Evolutionary conservation across 2,113 vertebrate species (phyloP).

Genomic region (Apteryx owenii): DNA sequence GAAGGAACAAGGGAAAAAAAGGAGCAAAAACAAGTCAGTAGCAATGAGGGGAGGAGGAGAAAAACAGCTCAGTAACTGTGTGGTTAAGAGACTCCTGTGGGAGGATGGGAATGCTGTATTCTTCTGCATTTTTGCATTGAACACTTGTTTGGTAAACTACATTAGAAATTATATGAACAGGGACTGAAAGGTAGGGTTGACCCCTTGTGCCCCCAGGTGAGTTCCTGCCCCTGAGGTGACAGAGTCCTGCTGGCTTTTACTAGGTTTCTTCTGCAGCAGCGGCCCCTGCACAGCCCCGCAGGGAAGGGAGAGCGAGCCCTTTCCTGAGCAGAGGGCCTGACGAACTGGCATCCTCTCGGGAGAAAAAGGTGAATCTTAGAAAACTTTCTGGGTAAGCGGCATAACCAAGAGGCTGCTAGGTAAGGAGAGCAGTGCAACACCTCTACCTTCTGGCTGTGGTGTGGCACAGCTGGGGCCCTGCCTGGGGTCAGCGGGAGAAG

Average conservation of each 20-base stretch:
- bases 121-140: not conserved
- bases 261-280: rapidly evolving
- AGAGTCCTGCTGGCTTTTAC: not conserved
- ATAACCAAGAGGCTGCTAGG: not conserved
- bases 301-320: not conserved
- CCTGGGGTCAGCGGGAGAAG: not conserved
- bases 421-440: rapidly evolving
- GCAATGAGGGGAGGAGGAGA: not conserved
- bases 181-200: not conserved
- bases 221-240: not conserved
- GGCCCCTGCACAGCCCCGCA: not conserved
- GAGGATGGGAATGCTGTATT: not conserved
- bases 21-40: not conserved
- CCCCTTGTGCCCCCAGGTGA: not conserved
- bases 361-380: not conserved
- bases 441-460: not conserved
- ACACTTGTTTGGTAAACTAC: not conserved
- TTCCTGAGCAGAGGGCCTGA: not conserved
- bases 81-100: not conserved
- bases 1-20: rapidly evolving
- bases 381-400: not conserved
- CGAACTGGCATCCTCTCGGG: too few relatives aligned
- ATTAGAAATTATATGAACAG: not conserved
- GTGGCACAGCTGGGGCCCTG: not conserved
- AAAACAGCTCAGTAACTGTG: not conserved